Percentiles rank a stretch among this genome's conserved stretches.
These are phyloP conservation scores for Agrotis exclamationis DNA, from an alignment of 2,888 invertebrate species.

Conservation along the genomic window DNA sequence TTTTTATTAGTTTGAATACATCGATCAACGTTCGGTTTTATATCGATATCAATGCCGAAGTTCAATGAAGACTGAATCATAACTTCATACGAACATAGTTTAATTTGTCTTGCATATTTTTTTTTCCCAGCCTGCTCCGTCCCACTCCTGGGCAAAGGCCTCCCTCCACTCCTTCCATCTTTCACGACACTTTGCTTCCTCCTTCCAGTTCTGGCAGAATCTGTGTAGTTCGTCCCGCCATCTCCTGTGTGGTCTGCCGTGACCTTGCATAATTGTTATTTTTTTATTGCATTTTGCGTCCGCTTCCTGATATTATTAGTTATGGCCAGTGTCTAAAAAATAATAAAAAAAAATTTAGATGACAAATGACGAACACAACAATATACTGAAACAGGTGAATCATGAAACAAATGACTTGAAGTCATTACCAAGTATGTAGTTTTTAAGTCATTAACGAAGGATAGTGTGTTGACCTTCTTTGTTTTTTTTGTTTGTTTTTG, in stretches of 20 bases:
- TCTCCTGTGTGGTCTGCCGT: too few relatives aligned
- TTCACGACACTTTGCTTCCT: too few relatives aligned
- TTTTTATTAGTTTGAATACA: not conserved
- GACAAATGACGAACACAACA: constrained; percentile 15
- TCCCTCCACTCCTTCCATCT: too few relatives aligned
- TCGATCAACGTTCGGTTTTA: not conserved
- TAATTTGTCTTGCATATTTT: too few relatives aligned
- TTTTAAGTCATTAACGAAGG: not conserved
- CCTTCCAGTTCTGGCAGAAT: too few relatives aligned
- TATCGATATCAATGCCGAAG: not conserved
- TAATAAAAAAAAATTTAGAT: not conserved
- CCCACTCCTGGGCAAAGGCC: too few relatives aligned
- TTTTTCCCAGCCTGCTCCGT: too few relatives aligned
- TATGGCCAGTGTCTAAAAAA: not conserved
- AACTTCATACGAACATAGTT: not conserved
- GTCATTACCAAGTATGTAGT: constrained; percentile 27
- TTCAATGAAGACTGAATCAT: not conserved
- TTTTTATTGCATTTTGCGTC: not conserved
- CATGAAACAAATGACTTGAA: constrained; percentile 33
- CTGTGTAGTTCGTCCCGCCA: too few relatives aligned
- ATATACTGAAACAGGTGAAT: constrained; percentile 33
- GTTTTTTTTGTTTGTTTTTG: not conserved
- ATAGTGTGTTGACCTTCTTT: not conserved
- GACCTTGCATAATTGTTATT: too few relatives aligned
- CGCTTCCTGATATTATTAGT: too few relatives aligned